These are phyloP conservation scores for Parnassius mnemosyne DNA, from an alignment of 2,888 invertebrate genomes.

Conservation along the genomic window DNA sequence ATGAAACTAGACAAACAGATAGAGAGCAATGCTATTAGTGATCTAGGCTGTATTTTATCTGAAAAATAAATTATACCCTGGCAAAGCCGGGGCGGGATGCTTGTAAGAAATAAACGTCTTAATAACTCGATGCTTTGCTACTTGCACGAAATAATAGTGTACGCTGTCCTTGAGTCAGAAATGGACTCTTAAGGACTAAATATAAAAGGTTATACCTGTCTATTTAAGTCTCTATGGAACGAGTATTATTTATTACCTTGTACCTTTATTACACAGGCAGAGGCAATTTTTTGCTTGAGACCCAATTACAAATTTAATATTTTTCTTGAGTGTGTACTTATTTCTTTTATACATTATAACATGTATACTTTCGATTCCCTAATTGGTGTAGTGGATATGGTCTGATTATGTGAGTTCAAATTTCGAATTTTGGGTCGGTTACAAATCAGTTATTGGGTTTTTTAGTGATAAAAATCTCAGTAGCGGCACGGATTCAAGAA, in stretches of 20 bases:
- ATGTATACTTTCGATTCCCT: too few species aligned
- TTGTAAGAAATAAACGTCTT: too few species aligned
- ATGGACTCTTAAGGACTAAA: background rate
- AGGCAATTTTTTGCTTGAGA: background rate
- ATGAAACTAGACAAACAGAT: too few species aligned
- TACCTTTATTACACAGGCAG: constrained; percentile 1
- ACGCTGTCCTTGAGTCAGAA: background rate
- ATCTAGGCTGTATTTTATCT: too few species aligned
- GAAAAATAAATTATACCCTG: too few species aligned
- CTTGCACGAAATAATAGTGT: background rate
- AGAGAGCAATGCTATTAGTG: too few species aligned
- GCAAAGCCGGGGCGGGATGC: too few species aligned
- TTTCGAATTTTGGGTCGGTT: background rate
- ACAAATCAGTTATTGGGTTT: background rate
- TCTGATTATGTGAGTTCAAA: background rate
- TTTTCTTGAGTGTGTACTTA: too few species aligned
- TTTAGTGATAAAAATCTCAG: too few species aligned
- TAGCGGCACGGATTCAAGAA: too few species aligned
- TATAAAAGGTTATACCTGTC: constrained; percentile 16
- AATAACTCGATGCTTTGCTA: background rate
- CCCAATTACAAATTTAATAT: constrained; percentile 4
- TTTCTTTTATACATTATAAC: too few species aligned
- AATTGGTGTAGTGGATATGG: too few species aligned
- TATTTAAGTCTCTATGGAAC: constrained; percentile 6
- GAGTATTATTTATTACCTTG: constrained; percentile 14